phyloP scores from a whole-genome alignment of 2,797 vertebrate genomes.

The Phalanger gymnotis region DNA sequence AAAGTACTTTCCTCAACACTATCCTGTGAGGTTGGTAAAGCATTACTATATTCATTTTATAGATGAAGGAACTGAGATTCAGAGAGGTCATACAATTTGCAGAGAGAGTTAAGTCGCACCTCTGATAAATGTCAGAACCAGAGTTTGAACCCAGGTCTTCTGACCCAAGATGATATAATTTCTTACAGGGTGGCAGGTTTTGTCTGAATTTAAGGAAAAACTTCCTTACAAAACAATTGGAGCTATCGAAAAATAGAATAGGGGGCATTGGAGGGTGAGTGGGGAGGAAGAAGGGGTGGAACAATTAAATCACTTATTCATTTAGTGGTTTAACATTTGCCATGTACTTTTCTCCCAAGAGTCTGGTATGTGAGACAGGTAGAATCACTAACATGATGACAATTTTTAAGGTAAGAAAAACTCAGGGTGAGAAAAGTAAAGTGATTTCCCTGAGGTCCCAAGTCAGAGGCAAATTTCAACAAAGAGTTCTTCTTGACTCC shows the following conservation, averaged over 20 bases:
- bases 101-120: neutral
- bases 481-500: neutral
- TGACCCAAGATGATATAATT: neutral
- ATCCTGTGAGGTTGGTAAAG: neutral
- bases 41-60: neutral
- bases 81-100: neutral
- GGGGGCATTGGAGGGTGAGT: neutral
- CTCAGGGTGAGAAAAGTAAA: neutral
- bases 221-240: neutral
- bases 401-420: neutral
- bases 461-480: neutral
- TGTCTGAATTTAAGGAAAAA: neutral
- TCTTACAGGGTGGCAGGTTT: neutral
- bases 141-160: neutral
- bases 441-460: neutral
- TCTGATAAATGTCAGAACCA: neutral
- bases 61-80: neutral
- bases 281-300: neutral
- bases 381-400: neutral
- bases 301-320: neutral
- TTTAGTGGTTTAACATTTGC: neutral
- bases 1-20: neutral
- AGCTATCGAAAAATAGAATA: neutral
- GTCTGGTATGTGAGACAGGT: neutral
- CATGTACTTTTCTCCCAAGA: neutral